Conservation (phyloP, 2,113 vertebrate species). For the Sinocyclocheilus anophthalmus region DNA sequence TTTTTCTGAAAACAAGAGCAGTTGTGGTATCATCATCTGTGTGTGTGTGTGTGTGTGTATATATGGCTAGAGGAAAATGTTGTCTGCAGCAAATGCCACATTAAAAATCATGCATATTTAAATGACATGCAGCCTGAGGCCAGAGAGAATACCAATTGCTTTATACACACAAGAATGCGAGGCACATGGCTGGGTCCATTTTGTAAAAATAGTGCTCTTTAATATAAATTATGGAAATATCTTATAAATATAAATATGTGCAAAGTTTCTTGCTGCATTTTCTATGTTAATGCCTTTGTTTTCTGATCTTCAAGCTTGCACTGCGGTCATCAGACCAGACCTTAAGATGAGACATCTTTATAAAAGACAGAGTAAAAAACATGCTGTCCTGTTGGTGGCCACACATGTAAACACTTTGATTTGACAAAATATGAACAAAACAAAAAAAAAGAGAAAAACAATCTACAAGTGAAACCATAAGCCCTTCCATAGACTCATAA, state of each 20-base stretch:
- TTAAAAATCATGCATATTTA: conserved; percentile 15
- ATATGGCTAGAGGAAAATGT: conserved; percentile 18
- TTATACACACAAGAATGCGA: conserved; percentile 43
- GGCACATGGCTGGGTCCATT: conserved; percentile 66
- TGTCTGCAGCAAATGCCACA: conserved; percentile 13
- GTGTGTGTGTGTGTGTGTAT: neutral
- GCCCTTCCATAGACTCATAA: conserved; percentile 58
- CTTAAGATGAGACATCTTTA: conserved; percentile 85
- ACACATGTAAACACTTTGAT: conserved; percentile 69
- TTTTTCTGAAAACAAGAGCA: conserved; percentile 43
- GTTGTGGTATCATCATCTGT: conserved; percentile 34
- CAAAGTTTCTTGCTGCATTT: conserved; percentile 86
- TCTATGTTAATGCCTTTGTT: conserved; percentile 76
- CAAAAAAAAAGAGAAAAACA: conserved; percentile 18
- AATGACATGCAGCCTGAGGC: conserved; percentile 56
- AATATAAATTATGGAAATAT: conserved; percentile 99
- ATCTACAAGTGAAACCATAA: conserved; percentile 61
- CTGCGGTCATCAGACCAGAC: conserved; percentile 83
- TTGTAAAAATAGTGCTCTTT: conserved; percentile 99
- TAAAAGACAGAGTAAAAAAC: conserved; percentile 89
- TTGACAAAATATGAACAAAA: conserved; percentile 56
- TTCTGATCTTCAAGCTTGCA: conserved; percentile 91
- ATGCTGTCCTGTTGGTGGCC: conserved; percentile 65
- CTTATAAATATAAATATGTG: conserved; percentile 99
- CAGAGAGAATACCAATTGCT: conserved; percentile 52